phyloP scores from a whole-genome alignment of 2,888 invertebrate species.

The Caenorhabditis drosophilae region DNA sequence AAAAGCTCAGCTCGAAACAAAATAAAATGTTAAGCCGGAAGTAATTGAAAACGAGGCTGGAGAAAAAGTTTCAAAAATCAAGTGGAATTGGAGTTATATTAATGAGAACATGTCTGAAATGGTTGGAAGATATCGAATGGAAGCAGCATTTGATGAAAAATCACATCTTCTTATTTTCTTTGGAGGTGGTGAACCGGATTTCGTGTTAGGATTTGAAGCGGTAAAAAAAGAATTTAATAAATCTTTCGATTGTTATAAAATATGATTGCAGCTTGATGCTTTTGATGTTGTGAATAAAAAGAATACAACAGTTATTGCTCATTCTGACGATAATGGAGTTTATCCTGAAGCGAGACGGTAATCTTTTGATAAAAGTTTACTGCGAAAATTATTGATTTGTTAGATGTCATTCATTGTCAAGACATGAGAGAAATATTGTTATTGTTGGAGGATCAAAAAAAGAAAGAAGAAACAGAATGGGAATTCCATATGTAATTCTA shows the following conservation, averaged over 20 bases:
- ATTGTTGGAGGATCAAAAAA: slow-evolving; percentile 43
- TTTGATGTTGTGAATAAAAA: slow-evolving; percentile 27
- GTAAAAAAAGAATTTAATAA: slow-evolving; percentile 26
- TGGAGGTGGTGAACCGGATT: slow-evolving; percentile 48
- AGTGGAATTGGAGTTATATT: background rate
- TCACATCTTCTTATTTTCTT: slow-evolving; percentile 32
- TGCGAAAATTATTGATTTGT: too few species aligned
- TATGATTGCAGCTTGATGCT: too few species aligned
- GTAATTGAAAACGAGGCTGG: background rate
- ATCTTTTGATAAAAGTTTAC: too few species aligned
- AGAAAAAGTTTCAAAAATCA: background rate
- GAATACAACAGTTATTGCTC: slow-evolving; percentile 14
- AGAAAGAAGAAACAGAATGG: background rate
- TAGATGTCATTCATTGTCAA: slow-evolving; percentile 33
- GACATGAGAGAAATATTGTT: slow-evolving; percentile 13
- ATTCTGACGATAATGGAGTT: slow-evolving; percentile 14
- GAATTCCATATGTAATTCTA: background rate
- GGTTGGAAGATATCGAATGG: slow-evolving; percentile 48
- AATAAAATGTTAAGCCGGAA: background rate
- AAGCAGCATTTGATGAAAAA: slow-evolving; percentile 37
- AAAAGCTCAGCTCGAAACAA: background rate
- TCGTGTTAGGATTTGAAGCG: slow-evolving; percentile 34
- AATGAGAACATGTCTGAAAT: background rate
- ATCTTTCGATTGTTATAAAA: too few species aligned
- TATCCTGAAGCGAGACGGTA: slow-evolving; percentile 1